phyloP scores from a whole-genome alignment of 2,888 invertebrate species.

The Andricus curvator region DNA sequence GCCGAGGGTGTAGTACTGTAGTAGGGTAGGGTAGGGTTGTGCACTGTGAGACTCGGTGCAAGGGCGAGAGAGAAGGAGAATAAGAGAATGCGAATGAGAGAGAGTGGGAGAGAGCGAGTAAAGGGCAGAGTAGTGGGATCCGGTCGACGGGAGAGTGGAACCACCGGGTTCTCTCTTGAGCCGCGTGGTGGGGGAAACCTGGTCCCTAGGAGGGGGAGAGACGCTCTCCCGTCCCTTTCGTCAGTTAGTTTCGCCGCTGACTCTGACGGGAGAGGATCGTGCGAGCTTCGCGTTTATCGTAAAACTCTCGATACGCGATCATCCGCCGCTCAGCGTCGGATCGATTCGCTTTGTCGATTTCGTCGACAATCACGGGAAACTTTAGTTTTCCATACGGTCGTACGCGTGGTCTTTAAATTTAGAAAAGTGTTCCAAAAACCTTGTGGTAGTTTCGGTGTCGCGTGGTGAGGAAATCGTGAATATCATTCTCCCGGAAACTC shows the following conservation, averaged over 20 bases:
- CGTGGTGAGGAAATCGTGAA: slow-evolving; percentile 5
- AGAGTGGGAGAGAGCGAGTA: slow-evolving; percentile 52
- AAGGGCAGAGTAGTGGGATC: slow-evolving; percentile 54
- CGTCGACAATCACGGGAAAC: neutral
- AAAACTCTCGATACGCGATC: slow-evolving; percentile 23
- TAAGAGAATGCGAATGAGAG: slow-evolving; percentile 45
- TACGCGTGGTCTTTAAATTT: neutral
- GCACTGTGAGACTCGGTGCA: slow-evolving; percentile 41
- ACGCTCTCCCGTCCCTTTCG: slow-evolving; percentile 55
- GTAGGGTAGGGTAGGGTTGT: slow-evolving; percentile 26
- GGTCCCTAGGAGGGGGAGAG: slow-evolving; percentile 47
- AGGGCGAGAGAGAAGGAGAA: slow-evolving; percentile 27
- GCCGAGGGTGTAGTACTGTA: slow-evolving; percentile 25
- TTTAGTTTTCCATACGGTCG: neutral
- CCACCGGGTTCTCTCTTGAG: slow-evolving; percentile 39
- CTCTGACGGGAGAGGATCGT: slow-evolving; percentile 53
- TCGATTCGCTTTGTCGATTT: slow-evolving; percentile 10
- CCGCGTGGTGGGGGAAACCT: slow-evolving; percentile 1
- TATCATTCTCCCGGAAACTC: slow-evolving; percentile 1
- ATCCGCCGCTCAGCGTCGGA: slow-evolving; percentile 31
- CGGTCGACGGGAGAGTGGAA: slow-evolving; percentile 53
- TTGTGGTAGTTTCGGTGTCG: slow-evolving; percentile 28
- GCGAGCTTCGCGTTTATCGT: slow-evolving; percentile 62
- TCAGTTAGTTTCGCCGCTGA: slow-evolving; percentile 58
- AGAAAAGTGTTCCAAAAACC: slow-evolving; percentile 13